phyloP scores from a whole-genome alignment of 2,797 vertebrate species.

The Crocidura indochinensis region DNA sequence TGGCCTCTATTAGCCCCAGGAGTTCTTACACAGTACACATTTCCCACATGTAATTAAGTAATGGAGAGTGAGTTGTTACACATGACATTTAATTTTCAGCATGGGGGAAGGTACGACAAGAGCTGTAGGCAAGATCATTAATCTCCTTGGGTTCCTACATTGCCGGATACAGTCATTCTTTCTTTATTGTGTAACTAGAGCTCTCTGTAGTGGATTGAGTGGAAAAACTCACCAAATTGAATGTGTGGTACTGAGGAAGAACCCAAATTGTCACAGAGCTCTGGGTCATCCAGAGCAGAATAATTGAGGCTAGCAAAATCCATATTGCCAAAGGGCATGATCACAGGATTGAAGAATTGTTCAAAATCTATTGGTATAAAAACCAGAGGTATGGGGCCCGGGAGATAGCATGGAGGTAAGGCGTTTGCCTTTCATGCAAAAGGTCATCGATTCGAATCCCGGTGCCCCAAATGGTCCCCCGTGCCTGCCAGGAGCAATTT shows the following conservation, averaged over 20 bases:
- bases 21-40: slow-evolving; percentile 79
- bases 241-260: not conserved
- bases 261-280: not conserved
- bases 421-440: too few species aligned
- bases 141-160: slow-evolving; percentile 71
- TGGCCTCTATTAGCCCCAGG: slow-evolving; percentile 76
- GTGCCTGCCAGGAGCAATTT: too few species aligned
- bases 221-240: not conserved
- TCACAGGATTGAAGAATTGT: not conserved
- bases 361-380: slow-evolving; percentile 20
- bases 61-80: slow-evolving; percentile 87
- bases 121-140: slow-evolving; percentile 87
- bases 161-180: slow-evolving; percentile 84
- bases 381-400: too few species aligned
- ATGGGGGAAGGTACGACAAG: slow-evolving; percentile 78
- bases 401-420: too few species aligned
- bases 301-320: not conserved
- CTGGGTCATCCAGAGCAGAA: slow-evolving; percentile 24
- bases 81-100: slow-evolving; percentile 87
- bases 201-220: not conserved
- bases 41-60: slow-evolving; percentile 87
- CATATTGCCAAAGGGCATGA: not conserved
- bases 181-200: slow-evolving; percentile 78
- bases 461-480: too few species aligned
- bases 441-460: too few species aligned